Base-by-base conservation (phyloP, 2,113 vertebrate species). In the Reinhardtius hippoglossoides region DNA sequence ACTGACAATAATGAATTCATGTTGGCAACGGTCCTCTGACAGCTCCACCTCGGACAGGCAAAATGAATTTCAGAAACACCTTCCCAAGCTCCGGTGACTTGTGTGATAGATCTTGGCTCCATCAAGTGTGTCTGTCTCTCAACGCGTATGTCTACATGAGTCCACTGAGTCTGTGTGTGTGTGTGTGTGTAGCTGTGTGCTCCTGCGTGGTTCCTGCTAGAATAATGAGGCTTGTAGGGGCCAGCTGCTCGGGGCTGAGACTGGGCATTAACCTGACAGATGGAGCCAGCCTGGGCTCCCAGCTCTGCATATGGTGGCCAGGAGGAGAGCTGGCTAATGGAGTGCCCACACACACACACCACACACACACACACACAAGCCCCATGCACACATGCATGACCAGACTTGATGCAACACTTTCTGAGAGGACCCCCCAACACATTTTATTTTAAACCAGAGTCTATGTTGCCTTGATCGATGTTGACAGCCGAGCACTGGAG, bases 221-320 rank as follows among this genome's bases (percentile, higher is more conserved):
- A 90, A 92, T 91, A 94, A 93, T 92, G 91, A 89, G 82, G 85
- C 90, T 89, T 91, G 87, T 85, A 84, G 80, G 77, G 89, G 87
- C 91, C 92, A 94, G 92, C 91, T 93, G 92, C 92, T 93, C 37
- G 76, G 87, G 91, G 90, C 84, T 83, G 84, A 79, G 87, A 78
- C 87, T 90, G 83, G 86, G 74, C 87, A 94, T 90, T 94, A 93
- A 88, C 86, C 75, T 55, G 83, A 91, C 95, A 96, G 95, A 95
- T 95, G 95, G 94, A 93, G 88, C 63, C 74, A 82, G 91, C 87
- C 88, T 86, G 90, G 90, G 80, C 87, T 92, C 89, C 85, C 80
- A 89, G 85, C 83, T 83, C 87, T 91, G 90, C 92, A 94, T 93
- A 94, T 92, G 92, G 90, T 87, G 80, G 83, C 87, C 89, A 90